Conservation (phyloP, 2,888 invertebrate genomes). For the Euplagia quadripunctaria region DNA sequence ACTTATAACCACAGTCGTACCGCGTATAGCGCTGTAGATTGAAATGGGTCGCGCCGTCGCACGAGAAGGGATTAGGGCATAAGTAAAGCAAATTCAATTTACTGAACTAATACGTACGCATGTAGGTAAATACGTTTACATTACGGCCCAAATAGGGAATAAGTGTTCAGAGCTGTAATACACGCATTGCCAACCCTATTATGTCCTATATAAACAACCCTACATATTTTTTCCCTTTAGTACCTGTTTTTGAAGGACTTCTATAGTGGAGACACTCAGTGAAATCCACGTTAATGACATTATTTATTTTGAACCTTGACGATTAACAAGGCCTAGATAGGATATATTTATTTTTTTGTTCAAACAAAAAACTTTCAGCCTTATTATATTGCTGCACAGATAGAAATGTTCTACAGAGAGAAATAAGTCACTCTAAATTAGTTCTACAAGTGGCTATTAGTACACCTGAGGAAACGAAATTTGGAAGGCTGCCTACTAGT, state of each 20-base stretch:
- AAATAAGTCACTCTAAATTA: neutral
- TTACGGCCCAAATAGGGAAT: neutral
- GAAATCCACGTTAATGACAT: too few relatives aligned
- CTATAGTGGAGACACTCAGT: too few relatives aligned
- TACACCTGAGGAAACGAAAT: conserved; percentile 30
- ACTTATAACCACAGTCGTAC: neutral
- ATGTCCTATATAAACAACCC: too few relatives aligned
- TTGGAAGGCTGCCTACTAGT: conserved; percentile 30
- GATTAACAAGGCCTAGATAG: too few relatives aligned
- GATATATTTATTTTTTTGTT: too few relatives aligned
- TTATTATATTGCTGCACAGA: neutral
- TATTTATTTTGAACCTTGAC: too few relatives aligned
- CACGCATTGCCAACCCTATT: neutral
- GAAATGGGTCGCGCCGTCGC: neutral
- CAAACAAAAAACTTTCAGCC: neutral
- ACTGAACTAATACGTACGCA: neutral
- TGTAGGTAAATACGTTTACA: neutral
- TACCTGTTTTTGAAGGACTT: too few relatives aligned
- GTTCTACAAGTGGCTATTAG: conserved; percentile 15
- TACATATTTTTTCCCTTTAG: too few relatives aligned
- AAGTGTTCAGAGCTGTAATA: neutral
- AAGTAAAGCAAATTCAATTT: conserved; percentile 1
- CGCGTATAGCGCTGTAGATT: neutral
- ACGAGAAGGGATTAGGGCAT: neutral
- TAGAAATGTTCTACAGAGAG: neutral